Base-by-base conservation (phyloP, 2,888 invertebrate species). In the Lithophane ornitopus region DNA sequence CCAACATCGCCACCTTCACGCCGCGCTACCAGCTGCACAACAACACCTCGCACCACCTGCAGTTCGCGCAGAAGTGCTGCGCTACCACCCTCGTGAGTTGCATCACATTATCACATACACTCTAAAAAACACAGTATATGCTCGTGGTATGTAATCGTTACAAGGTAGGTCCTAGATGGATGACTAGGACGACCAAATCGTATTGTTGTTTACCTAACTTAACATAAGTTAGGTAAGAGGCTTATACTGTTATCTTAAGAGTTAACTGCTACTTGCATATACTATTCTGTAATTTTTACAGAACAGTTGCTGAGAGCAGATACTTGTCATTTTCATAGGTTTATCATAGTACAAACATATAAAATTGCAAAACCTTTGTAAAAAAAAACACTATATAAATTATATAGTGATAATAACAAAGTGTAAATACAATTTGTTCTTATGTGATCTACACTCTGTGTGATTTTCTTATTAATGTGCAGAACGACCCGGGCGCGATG, bases 1-100 rank as follows among this genome's bases (percentile, higher is more conserved):
- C 99, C 49, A 98, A 98, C 92, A 98, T 99, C 88, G 98, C 99
- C 52, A 99, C 99, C 9, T 97, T 99, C 88, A 98, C 99, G 26
- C 99, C 99, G 56, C 97, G 99, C 85, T 99, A 98, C 96, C 98
- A 99, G 94, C 96, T 99, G 76, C 98, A 99, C 95, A 99, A 99
- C 96, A 98, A 98, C 93, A 99, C 97, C 80, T 95, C 97, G 26
- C 97, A 97, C 89, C 98, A 97, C 71, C 96, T 99, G 88, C 98
- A 98, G 91, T 98, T 99, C 92, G 98, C 99, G 71, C 99, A 99
- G 95, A 97, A 98, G 91, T 98, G 98, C 94, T 98, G 98, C 88
- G 98, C 98, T 11, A 97, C 97, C 41, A 97, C 98, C 58, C 96
- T 98, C 84, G 98, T 98, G 90, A 96, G 97, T 96, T 22, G 7